A percentile compares a stretch with the other conserved stretches of the same genome.
Conservation (phyloP, 1,140 invertebrate genomes). For the Mercenaria mercenaria region DNA sequence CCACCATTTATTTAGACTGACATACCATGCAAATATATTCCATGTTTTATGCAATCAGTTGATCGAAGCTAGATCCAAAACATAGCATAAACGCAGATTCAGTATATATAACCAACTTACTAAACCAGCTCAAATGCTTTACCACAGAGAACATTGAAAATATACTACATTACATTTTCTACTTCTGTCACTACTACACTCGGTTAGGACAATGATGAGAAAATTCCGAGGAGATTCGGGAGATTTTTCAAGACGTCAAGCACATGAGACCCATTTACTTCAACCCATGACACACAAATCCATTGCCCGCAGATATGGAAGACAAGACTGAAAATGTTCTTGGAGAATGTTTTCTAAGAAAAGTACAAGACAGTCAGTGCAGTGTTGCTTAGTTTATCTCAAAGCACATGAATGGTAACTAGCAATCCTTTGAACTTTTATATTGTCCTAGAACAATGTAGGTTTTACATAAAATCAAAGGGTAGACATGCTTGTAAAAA, state of each 20-base stretch:
- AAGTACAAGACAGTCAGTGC: too few species aligned
- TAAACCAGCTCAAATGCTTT: neutral
- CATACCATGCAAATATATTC: neutral
- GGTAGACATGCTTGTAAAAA: too few species aligned
- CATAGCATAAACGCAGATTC: neutral
- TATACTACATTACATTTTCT: conserved; percentile 13
- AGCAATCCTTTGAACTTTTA: too few species aligned
- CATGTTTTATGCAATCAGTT: neutral
- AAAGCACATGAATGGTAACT: too few species aligned
- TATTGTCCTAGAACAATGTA: too few species aligned
- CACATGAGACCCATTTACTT: neutral
- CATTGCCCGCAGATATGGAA: neutral
- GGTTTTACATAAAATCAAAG: too few species aligned
- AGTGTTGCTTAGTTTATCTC: too few species aligned
- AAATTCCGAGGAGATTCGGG: neutral
- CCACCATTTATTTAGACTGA: neutral
- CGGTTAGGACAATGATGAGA: neutral
- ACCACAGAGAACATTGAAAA: conserved; percentile 15
- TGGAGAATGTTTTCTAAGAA: conserved; percentile 6
- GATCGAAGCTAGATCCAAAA: neutral
- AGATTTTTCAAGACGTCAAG: neutral
- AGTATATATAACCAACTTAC: neutral
- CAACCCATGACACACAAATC: too few species aligned
- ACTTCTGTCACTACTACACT: neutral
- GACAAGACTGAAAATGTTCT: neutral